Conservation (phyloP, 2,888 invertebrate genomes). For the Labia minor region DNA sequence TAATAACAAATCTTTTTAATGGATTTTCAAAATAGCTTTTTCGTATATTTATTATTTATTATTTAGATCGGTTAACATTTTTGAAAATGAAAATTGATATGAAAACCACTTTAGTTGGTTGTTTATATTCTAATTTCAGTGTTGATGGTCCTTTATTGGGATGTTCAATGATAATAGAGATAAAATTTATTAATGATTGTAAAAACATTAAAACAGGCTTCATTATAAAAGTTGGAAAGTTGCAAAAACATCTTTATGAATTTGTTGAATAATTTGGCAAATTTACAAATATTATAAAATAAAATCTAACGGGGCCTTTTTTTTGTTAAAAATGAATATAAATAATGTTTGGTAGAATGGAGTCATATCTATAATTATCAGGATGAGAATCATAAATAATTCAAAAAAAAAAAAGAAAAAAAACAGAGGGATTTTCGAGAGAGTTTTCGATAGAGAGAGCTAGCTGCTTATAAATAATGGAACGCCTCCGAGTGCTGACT, state of each 20-base stretch:
- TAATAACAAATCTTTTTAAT: too few relatives aligned
- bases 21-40: too few relatives aligned
- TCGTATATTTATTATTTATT: too few relatives aligned
- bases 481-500: background rate
- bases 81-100: too few relatives aligned
- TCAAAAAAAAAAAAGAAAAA: background rate
- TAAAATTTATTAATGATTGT: background rate
- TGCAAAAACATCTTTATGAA: background rate
- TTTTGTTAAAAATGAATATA: background rate
- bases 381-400: background rate
- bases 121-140: too few relatives aligned
- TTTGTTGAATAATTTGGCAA: background rate
- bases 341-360: background rate
- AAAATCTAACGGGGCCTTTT: background rate
- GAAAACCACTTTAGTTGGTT: too few relatives aligned
- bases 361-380: background rate
- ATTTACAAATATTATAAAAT: conserved; percentile 5
- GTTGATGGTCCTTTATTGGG: too few relatives aligned
- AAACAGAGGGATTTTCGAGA: too few relatives aligned
- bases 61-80: too few relatives aligned
- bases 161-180: background rate
- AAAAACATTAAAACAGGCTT: background rate
- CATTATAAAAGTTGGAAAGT: background rate
- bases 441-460: too few relatives aligned
- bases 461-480: background rate